Conservation (phyloP, 2,113 vertebrate genomes). For the Carollia perspicillata region DNA sequence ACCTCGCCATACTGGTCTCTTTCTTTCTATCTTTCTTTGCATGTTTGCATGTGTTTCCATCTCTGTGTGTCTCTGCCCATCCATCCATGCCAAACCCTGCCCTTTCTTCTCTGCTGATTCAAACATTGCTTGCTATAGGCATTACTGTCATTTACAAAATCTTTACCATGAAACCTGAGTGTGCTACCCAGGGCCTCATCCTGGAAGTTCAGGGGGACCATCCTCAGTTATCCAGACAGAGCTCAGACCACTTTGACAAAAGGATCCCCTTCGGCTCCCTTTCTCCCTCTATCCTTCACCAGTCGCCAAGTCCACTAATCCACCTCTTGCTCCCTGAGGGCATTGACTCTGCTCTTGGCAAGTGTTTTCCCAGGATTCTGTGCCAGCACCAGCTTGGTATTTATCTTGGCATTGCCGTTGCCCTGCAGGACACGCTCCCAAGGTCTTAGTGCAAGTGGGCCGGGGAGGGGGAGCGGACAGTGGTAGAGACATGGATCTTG, state of each 20-base stretch:
- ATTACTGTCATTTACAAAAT: background rate
- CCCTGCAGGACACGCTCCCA: background rate
- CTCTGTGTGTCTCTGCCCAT: background rate
- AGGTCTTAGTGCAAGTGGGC: background rate
- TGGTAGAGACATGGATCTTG: background rate
- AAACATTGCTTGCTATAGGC: background rate
- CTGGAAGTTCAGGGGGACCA: background rate
- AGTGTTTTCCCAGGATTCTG: background rate
- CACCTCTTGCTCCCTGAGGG: background rate
- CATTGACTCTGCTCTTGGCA: background rate
- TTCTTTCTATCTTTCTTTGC: background rate
- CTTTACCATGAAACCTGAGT: background rate
- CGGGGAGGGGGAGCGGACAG: background rate
- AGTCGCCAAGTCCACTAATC: background rate
- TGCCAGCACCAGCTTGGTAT: background rate
- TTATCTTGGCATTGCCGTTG: background rate
- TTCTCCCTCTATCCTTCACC: background rate
- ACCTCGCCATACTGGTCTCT: background rate
- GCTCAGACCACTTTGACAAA: background rate
- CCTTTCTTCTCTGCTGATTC: background rate
- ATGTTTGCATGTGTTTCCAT: background rate
- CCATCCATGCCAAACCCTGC: background rate
- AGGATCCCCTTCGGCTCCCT: background rate
- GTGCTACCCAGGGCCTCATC: background rate
- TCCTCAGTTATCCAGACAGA: background rate